Percentiles rank a stretch among this genome's conserved stretches.
phyloP scores from a whole-genome alignment of 2,113 vertebrate genomes.

The Callaeas wilsoni region DNA sequence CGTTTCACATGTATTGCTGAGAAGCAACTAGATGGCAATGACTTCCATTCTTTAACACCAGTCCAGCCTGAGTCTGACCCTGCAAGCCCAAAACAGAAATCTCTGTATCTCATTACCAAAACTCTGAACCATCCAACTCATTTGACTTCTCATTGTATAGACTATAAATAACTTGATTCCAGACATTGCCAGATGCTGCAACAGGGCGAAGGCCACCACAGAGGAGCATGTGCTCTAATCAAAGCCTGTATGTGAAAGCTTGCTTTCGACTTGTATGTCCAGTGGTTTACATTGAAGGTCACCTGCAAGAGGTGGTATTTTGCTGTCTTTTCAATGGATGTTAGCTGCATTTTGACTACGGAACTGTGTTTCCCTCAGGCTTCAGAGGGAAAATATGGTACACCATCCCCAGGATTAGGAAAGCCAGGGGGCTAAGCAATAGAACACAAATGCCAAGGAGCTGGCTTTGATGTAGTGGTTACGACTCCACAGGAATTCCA shows the following conservation, averaged over 20 bases:
- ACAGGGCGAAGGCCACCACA: not conserved
- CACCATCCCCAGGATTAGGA: not conserved
- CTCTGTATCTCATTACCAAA: slow-evolving; percentile 3
- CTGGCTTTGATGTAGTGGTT: slow-evolving; percentile 7
- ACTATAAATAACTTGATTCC: slow-evolving; percentile 7
- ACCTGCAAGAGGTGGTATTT: not conserved
- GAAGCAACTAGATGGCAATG: not conserved
- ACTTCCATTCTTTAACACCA: not conserved
- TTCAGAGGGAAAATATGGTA: not conserved
- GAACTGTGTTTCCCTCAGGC: not conserved
- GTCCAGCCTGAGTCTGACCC: not conserved
- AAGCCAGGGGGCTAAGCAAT: not conserved
- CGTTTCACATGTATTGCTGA: not conserved
- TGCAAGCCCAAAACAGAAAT: not conserved
- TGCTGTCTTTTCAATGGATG: not conserved
- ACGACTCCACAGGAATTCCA: not conserved
- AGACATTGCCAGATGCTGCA: not conserved
- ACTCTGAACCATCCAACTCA: not conserved
- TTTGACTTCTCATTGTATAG: not conserved
- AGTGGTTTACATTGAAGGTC: not conserved
- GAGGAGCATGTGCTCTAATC: not conserved
- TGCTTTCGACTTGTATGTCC: not conserved
- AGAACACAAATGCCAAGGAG: not conserved
- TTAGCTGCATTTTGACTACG: not conserved
- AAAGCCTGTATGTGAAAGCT: not conserved